Base-by-base conservation (phyloP, 2,797 vertebrate genomes). In the Oreochromis mossambicus region DNA sequence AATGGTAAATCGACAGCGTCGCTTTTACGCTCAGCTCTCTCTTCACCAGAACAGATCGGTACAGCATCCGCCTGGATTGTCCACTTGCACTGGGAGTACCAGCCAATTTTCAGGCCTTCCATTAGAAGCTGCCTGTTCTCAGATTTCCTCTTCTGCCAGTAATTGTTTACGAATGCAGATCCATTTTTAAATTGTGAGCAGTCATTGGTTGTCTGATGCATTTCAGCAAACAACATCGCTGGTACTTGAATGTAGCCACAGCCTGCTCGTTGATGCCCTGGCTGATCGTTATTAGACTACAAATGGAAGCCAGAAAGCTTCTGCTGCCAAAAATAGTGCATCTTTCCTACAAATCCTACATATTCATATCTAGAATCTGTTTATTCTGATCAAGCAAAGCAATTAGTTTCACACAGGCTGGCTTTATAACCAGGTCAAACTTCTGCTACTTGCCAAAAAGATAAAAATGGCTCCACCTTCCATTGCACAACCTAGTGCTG, bases 341-440 rank as follows among this genome's bases (percentile, higher is more conserved):
- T 26, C 21, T 48, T 48, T 48, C 24, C 41, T 7, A 48, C 43
- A 73, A 73, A 73, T 29, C 41, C 68, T 48, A 26, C 14, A 70
- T 17, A 46, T 70, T 70, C 66, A 29, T 70, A 70, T 70, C 66
- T 26, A 46, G 24, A 73, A 73, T 32, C 15, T 19, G 15, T 48
- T 48, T 48, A 2, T 73, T 29, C 43, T 12, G 24, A 48, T 79
- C 38, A 85, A 68, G 63, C 17, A 63, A 13, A 79, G 68, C 54
- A 13, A n/a, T 77, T 3, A 11, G 24, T 86, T 86, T 58, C 79
- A 85, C 1, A 12, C 83, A 24, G 51, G n/a, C 82, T 50, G 78
- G 80, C 80, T 86, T 54, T 68, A 81, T 24, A 77, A 87, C 54
- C 46, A 54, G 85, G 80, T 87, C 86, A 55, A 66, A 14, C 1